These are phyloP conservation scores for Myopa tessellatipennis DNA, from an alignment of 2,888 invertebrate genomes.

Conservation along the genomic window DNA sequence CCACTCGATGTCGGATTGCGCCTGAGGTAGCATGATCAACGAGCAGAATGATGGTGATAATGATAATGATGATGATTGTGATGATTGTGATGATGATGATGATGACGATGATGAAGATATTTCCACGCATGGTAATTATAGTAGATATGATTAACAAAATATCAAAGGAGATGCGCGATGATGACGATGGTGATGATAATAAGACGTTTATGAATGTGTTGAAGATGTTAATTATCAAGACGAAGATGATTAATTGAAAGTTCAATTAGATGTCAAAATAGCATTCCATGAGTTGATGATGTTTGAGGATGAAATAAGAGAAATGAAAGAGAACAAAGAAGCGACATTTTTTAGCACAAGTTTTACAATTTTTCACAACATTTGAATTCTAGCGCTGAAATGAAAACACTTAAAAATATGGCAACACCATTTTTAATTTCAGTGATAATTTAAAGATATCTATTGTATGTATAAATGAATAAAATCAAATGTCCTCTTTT, in stretches of 20 bases:
- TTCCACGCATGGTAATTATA: background rate
- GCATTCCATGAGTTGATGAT: slow-evolving; percentile 44
- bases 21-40: slow-evolving; percentile 71
- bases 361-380: slow-evolving; percentile 12
- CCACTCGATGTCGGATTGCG: slow-evolving; percentile 99
- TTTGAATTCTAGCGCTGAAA: slow-evolving; percentile 43
- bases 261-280: slow-evolving; percentile 31
- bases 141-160: background rate
- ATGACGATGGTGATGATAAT: background rate
- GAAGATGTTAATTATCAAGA: too few relatives aligned
- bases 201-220: slow-evolving; percentile 36
- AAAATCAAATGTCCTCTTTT: too few relatives aligned
- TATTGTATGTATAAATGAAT: background rate
- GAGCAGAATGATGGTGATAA: slow-evolving; percentile 4
- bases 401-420: slow-evolving; percentile 44
- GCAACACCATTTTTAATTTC: slow-evolving; percentile 47
- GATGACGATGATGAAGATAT: background rate
- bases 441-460: background rate
- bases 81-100: background rate
- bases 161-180: background rate
- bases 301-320: slow-evolving; percentile 41
- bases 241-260: too few relatives aligned
- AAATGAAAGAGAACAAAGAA: slow-evolving; percentile 40
- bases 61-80: slow-evolving; percentile 3
- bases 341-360: slow-evolving; percentile 15